Evolutionary conservation across 2,113 vertebrate genomes (phyloP), one percentile per base, ranked within the genome.

Genomic region (Bufo gargarizans): DNA sequence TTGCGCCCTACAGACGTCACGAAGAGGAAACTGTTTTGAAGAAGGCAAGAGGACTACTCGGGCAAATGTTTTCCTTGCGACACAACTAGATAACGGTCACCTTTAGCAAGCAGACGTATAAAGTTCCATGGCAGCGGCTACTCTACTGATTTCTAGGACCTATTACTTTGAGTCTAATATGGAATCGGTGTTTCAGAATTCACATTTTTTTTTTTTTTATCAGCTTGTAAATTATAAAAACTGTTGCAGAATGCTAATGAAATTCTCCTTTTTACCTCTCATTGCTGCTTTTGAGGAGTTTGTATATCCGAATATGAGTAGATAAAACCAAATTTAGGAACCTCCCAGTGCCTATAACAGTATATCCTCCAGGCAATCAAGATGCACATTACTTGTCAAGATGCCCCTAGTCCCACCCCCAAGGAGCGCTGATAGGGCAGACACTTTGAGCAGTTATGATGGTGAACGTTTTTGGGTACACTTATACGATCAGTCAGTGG

Each of bases 341-440:
- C 19, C 83, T 82, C 56, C 20, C 45, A 11, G 67, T 82, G 53
- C 78, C 86, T 88, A 76, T 19, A 56, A 80, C 50, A 80, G n/a
- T n/a, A n/a, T 58, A n/a, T 85, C 49, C 58, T 87, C 20, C 47
- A 69, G 53, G 47, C 77, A 81, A 19, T 47, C 3, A n/a, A 65
- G 53, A 83, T 22, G 33, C 12, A 45, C 33, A 20, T 77, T 10
- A 20, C 76, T 53, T 47, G 19, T 20, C 53, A 17, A 16, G 9
- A 22, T 79, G 53, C n/a, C n/a, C 56, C 16, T 43, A 59, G 20
- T 56, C 50, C 4, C 77, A 17, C 53, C n/a, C 1, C 13, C 0
- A 20, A 33, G 20, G 20, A 80, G 77, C 22, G 33, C 33, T 33
- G 33, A 33, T 33, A 33, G 33, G 33, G 33, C 33, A 33, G 33